Percentiles rank a stretch among this genome's conserved stretches.
phyloP scores from a whole-genome alignment of 2,797 vertebrate species.

The Sebastes flavidus region DNA sequence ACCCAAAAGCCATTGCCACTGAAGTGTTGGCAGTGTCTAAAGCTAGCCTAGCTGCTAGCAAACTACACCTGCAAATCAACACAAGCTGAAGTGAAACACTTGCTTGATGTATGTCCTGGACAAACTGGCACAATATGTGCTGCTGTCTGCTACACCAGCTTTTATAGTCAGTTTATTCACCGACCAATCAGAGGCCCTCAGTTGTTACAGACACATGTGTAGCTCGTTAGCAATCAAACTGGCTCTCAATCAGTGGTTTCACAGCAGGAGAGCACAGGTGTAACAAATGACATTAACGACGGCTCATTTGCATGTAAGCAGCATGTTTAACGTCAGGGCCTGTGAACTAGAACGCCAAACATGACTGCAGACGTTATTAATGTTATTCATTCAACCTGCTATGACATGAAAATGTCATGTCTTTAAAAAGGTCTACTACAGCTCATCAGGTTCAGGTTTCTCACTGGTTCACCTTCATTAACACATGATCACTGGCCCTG shows the following conservation, averaged over 20 bases:
- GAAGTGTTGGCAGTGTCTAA: constrained; percentile 60
- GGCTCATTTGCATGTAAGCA: neutral
- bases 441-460: neutral
- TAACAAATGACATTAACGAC: neutral
- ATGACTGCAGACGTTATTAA: neutral
- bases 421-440: neutral
- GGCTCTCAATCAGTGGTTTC: neutral
- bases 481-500: neutral
- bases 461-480: neutral
- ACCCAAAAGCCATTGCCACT: constrained; percentile 50
- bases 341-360: neutral
- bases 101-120: fast-evolving
- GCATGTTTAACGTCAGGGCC: neutral
- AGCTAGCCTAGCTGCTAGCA: constrained; percentile 34
- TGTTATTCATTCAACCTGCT: neutral
- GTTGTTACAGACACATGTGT: neutral
- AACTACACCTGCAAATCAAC: constrained; percentile 52
- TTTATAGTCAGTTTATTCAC: neutral
- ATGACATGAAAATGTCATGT: neutral
- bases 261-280: neutral
- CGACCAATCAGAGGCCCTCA: neutral
- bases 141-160: fast-evolving
- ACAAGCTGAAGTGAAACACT: neutral
- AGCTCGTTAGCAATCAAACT: neutral
- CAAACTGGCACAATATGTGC: neutral